phyloP scores from a whole-genome alignment of 2,113 vertebrate species.

The Gopherus evgoodei region DNA sequence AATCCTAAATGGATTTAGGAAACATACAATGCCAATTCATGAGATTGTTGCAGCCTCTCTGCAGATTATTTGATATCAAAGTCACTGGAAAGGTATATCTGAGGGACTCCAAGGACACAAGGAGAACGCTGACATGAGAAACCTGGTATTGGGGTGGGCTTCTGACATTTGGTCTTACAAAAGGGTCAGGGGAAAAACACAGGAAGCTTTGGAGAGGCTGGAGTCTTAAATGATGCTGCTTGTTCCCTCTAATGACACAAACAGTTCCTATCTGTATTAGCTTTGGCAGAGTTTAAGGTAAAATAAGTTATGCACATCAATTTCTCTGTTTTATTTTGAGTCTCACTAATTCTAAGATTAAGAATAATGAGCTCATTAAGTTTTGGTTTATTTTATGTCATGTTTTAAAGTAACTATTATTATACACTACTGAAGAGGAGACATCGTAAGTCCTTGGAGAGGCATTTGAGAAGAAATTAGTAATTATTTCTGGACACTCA shows the following conservation, averaged over 20 bases:
- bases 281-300: background rate
- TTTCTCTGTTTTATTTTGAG: background rate
- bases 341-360: background rate
- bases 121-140: background rate
- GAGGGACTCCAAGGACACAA: background rate
- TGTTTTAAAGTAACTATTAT: background rate
- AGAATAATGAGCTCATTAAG: background rate
- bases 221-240: background rate
- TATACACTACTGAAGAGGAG: background rate
- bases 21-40: background rate
- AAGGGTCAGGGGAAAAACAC: background rate
- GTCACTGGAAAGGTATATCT: background rate
- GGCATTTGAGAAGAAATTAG: background rate
- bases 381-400: background rate
- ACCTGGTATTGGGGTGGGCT: background rate
- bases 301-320: background rate
- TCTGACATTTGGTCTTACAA: background rate
- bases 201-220: background rate
- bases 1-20: background rate
- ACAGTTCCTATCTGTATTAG: background rate
- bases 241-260: background rate
- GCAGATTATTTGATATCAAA: background rate
- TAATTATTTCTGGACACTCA: background rate
- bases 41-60: background rate
- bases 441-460: background rate